Percentiles rank a stretch among this genome's conserved stretches.
Conservation (phyloP, 2,888 invertebrate genomes). For the Stegana nigrithorax region DNA sequence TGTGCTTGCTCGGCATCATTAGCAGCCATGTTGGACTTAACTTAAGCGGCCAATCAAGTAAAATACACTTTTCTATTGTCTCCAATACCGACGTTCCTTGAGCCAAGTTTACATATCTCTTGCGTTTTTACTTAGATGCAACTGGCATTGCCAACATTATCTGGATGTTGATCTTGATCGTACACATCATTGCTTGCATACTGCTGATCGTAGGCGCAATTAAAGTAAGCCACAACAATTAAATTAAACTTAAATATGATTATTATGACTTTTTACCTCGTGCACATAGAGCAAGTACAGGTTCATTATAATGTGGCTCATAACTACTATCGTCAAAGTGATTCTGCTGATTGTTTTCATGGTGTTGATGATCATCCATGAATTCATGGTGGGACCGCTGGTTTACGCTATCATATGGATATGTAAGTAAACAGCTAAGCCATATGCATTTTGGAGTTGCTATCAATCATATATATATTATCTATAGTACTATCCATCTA, state of each 20-base stretch:
- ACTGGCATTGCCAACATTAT: neutral
- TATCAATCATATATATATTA: too few relatives aligned
- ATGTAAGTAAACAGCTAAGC: too few relatives aligned
- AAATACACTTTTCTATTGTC: too few relatives aligned
- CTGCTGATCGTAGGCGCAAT: neutral
- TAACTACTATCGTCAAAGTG: neutral
- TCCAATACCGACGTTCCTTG: too few relatives aligned
- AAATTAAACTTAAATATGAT: neutral
- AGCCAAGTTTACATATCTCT: too few relatives aligned
- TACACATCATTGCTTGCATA: neutral
- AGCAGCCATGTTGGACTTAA: neutral
- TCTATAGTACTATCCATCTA: neutral
- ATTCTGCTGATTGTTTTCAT: neutral
- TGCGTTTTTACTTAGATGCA: too few relatives aligned
- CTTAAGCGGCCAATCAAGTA: neutral
- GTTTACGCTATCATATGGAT: too few relatives aligned
- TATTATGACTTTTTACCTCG: too few relatives aligned
- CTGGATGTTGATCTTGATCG: neutral
- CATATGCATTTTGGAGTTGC: too few relatives aligned
- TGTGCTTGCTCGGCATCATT: neutral
- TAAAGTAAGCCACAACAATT: neutral
- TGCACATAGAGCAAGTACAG: neutral
- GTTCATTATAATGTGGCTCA: neutral
- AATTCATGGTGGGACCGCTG: too few relatives aligned
- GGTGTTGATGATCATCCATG: neutral